Evolutionary conservation across 2,888 invertebrate species (phyloP), one percentile per base, ranked within the genome.

Genomic region (Agrochola macilenta): DNA sequence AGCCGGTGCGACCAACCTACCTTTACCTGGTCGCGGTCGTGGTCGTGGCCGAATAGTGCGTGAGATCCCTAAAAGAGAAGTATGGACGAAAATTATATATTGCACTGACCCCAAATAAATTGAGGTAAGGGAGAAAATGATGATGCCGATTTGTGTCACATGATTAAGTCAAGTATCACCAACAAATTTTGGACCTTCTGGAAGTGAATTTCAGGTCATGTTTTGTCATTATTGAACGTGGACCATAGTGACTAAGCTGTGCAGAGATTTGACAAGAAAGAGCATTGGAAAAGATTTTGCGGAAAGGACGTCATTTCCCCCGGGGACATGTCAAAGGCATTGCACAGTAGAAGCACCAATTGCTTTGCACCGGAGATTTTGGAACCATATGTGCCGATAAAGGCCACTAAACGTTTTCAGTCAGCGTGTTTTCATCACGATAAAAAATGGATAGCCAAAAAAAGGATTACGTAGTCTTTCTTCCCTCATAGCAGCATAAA

Each of bases 261-360:
- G 8, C 1, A 75, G 26, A 54, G 1, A 63, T 69, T 26, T 30
- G 7, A 39, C 1, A 49, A 57, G 35, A 68, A 77, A 57, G 5
- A 26, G n/a, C 39, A n/a, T 46, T 23, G 35, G 11, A 11, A 69
- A 69, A 69, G 23, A 26, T 61, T 5, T n/a, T 14, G 20, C 57
- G 49, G 64, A 64, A 58, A 64, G 7, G 52, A 52, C 49, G 17
- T 23, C 49, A 70, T 52, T 78, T 70, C 70, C 64, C 14, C 30
- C n/a, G 0, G 57, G 39, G n/a, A 43, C 2, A 8, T 78, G 30
- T 52, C 78, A 78, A 70, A 78, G 49, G 57, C n/a, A 52, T 78
- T 57, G 39, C 57, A 64, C 49, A 64, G 49, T 69, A 57, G 63
- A 39, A 35, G 23, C 57, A 39, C 49, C 39, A 39, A 69, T 78